These are phyloP conservation scores for Lepeophtheirus salmonis DNA, from an alignment of 1,140 invertebrate genomes.

Conservation along the genomic window DNA sequence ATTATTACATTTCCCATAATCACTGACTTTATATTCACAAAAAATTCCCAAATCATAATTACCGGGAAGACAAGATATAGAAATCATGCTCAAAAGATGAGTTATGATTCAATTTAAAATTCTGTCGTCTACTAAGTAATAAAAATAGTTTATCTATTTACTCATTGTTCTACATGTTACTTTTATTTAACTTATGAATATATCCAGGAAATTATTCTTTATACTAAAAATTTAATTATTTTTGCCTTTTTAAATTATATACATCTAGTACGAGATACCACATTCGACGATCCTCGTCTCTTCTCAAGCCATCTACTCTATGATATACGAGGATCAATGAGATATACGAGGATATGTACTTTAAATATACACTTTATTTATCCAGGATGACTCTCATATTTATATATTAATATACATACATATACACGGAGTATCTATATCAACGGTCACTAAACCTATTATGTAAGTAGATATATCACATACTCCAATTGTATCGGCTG, in stretches of 20 bases:
- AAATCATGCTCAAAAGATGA: neutral
- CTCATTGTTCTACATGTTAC: too few species aligned
- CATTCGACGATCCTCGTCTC: conserved; percentile 32
- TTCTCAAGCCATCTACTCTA: neutral
- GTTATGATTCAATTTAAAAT: neutral
- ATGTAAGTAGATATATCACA: too few species aligned
- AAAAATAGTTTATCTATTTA: neutral
- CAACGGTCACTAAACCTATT: too few species aligned
- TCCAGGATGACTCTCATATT: too few species aligned
- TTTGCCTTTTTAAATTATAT: conserved; percentile 57
- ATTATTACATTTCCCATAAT: neutral
- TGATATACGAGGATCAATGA: too few species aligned
- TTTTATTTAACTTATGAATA: too few species aligned
- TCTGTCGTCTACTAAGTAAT: neutral
- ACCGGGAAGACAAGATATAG: neutral
- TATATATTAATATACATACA: too few species aligned
- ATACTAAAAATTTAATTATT: too few species aligned
- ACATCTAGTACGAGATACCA: conserved; percentile 78
- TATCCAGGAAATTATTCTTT: too few species aligned
- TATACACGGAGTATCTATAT: too few species aligned
- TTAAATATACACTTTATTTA: too few species aligned
- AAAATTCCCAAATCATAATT: neutral
- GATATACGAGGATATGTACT: too few species aligned
- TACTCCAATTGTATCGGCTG: neutral
- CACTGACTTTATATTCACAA: neutral